These are phyloP conservation scores for Ciconia boyciana DNA, from an alignment of 2,113 vertebrate genomes.

Conservation along the genomic window DNA sequence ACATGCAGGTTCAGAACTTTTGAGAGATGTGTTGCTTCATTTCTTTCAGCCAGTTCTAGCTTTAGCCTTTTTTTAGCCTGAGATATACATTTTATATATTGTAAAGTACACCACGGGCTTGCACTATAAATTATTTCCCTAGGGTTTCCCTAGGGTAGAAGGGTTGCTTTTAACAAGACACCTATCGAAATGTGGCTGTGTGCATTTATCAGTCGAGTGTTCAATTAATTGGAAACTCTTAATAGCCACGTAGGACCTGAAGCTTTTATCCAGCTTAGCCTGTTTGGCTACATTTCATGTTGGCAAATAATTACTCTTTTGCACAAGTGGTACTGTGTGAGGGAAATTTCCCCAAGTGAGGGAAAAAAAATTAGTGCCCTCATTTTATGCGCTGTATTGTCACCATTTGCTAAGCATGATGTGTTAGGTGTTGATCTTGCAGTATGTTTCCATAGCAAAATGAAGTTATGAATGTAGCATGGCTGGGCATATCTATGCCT, in stretches of 20 bases:
- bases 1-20: background rate
- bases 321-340: background rate
- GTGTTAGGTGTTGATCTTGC: background rate
- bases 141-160: background rate
- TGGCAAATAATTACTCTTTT: background rate
- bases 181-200: background rate
- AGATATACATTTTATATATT: background rate
- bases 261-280: background rate
- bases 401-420: background rate
- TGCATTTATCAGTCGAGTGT: background rate
- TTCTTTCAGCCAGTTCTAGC: background rate
- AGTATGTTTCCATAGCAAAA: background rate
- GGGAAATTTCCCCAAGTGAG: background rate
- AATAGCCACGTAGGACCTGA: background rate
- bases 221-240: conserved; percentile 26
- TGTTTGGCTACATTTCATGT: background rate
- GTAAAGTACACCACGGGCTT: background rate
- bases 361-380: background rate
- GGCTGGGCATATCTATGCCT: background rate
- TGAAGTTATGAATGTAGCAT: background rate
- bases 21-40: background rate
- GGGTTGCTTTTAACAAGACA: background rate
- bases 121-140: background rate
- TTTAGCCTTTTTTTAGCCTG: background rate
- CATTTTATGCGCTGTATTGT: background rate